Evolutionary conservation across 2,797 vertebrate genomes (phyloP).

Genomic region (Astyanax mexicanus): DNA sequence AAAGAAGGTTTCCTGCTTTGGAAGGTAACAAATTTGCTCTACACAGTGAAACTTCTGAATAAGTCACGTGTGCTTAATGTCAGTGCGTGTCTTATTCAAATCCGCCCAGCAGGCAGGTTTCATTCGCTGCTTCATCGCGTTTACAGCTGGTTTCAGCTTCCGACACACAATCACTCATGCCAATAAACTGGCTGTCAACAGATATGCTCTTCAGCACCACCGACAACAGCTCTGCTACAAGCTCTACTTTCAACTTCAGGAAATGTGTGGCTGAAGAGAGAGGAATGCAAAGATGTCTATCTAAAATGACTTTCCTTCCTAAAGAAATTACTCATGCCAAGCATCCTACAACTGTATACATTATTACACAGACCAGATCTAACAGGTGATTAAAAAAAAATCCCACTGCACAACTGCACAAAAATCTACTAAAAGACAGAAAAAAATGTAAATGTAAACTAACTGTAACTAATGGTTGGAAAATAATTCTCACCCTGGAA

Average conservation of each 20-base stretch:
- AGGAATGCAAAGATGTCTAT: not conserved
- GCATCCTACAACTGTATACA: not conserved
- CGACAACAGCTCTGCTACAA: not conserved
- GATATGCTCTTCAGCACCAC: not conserved
- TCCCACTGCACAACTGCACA: too few species aligned
- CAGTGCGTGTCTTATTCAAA: not conserved
- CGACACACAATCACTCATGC: too few species aligned
- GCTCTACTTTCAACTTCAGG: not conserved
- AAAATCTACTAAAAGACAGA: too few species aligned
- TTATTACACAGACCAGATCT: not conserved
- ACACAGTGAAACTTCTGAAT: not conserved
- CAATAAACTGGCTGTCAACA: not conserved
- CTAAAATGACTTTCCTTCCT: not conserved
- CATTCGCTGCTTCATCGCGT: not conserved
- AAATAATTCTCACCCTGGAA: too few species aligned
- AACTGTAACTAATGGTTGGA: too few species aligned
- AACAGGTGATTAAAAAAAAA: not conserved
- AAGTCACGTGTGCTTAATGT: not conserved
- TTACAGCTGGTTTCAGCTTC: conserved; percentile 7
- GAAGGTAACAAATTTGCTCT: not conserved
- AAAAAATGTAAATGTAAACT: too few species aligned
- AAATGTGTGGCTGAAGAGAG: not conserved
- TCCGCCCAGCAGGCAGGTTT: not conserved
- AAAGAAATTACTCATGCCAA: not conserved
- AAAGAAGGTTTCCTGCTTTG: not conserved